These are phyloP conservation scores for Microctenopoma stevenorrisi DNA, from an alignment of 2,797 vertebrate species.

Conservation along the genomic window DNA sequence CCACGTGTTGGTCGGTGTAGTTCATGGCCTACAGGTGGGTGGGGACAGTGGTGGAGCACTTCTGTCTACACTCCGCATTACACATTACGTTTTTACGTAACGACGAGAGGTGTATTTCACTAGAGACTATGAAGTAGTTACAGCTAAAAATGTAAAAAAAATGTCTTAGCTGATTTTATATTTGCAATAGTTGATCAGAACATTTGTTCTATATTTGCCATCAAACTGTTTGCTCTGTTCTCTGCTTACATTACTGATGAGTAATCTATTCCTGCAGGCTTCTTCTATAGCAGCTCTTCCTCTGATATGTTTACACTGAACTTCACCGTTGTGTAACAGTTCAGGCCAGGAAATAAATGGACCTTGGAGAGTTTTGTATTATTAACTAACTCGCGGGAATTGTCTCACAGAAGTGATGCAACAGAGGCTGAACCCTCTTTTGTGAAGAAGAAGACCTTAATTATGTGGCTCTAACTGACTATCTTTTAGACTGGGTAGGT, in stretches of 20 bases:
- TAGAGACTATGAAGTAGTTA: too few relatives aligned
- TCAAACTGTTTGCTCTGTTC: constrained; percentile 1
- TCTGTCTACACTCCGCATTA: too few relatives aligned
- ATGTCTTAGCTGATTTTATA: too few relatives aligned
- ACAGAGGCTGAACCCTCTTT: constrained; percentile 12
- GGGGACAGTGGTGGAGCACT: too few relatives aligned
- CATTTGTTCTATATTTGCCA: not conserved
- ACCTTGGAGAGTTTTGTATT: constrained; percentile 10
- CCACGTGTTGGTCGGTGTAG: too few relatives aligned
- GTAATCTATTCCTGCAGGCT: not conserved
- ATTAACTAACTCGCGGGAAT: constrained; percentile 34
- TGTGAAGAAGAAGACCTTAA: constrained; percentile 17
- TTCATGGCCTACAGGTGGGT: too few relatives aligned
- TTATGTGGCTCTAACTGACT: constrained; percentile 19
- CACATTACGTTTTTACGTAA: too few relatives aligned
- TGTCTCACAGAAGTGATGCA: constrained; percentile 14
- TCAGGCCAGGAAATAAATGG: not conserved
- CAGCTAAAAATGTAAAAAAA: too few relatives aligned
- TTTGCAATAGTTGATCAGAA: not conserved
- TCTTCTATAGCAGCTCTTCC: not conserved
- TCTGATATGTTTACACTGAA: not conserved
- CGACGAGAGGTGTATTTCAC: too few relatives aligned
- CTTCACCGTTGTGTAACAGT: not conserved
- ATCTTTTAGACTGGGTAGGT: constrained; percentile 25
- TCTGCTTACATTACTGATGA: not conserved